A percentile compares a stretch with the other conserved stretches of the same genome.
Conservation (phyloP, 2,113 vertebrate species). For the Chloroceryle aenea region DNA sequence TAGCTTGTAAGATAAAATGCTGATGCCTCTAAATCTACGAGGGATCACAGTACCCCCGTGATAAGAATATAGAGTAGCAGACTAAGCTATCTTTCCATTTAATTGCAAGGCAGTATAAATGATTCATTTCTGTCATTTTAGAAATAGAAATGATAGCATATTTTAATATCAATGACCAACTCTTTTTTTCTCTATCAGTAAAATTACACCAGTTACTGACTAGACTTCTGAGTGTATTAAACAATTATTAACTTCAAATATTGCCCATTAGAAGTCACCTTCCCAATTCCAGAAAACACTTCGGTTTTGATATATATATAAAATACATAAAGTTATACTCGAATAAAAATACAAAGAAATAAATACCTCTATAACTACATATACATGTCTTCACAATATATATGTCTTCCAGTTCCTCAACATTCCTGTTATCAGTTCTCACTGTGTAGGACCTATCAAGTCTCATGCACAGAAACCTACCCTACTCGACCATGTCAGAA, state of each 20-base stretch:
- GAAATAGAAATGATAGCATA: not conserved
- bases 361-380: fast-evolving
- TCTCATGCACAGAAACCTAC: not conserved
- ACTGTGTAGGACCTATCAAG: not conserved
- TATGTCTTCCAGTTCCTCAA: not conserved
- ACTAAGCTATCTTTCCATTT: not conserved
- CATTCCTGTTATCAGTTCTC: not conserved
- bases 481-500: not conserved
- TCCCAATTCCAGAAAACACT: not conserved
- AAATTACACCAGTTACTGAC: not conserved
- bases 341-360: not conserved
- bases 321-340: not conserved
- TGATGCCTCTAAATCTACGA: not conserved
- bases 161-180: not conserved
- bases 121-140: not conserved
- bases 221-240: not conserved
- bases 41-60: not conserved
- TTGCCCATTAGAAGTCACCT: not conserved
- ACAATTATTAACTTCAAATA: not conserved
- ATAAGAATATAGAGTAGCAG: not conserved
- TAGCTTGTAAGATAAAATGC: not conserved
- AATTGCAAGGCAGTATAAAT: not conserved
- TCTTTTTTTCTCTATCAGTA: not conserved
- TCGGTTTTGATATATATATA: not conserved
- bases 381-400: not conserved